A percentile compares a stretch with the other conserved stretches of the same genome.
Evolutionary conservation across 2,797 vertebrate genomes (phyloP).

Genomic region (Pangasius larnaudii): DNA sequence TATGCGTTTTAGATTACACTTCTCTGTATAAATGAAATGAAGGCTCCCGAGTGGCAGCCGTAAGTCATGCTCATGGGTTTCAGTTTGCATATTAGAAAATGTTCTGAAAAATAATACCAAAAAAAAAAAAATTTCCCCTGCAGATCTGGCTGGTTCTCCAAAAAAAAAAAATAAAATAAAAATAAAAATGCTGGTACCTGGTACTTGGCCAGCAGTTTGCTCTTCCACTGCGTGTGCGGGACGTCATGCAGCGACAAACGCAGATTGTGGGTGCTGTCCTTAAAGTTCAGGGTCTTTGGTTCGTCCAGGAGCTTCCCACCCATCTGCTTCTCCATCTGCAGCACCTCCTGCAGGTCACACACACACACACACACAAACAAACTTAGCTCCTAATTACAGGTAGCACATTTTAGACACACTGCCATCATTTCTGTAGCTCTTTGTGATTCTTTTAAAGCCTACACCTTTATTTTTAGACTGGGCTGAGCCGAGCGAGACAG

Average conservation of each 20-base stretch:
- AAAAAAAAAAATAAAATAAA: too few relatives aligned
- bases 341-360: constrained; percentile 82
- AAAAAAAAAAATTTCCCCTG: background rate
- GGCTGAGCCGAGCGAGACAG: background rate
- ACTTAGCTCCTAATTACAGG: constrained; percentile 13
- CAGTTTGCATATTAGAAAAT: background rate
- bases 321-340: constrained; percentile 96
- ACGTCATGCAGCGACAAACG: constrained; percentile 96
- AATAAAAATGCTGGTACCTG: constrained; percentile 72
- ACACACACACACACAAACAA: constrained; percentile 11
- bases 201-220: constrained; percentile 94
- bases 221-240: constrained; percentile 93
- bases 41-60: background rate
- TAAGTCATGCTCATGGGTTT: background rate
- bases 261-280: constrained; percentile 96
- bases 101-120: background rate
- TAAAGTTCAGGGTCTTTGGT: constrained; percentile 95
- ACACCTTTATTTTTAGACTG: background rate
- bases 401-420: background rate
- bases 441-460: background rate
- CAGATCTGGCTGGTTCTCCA: background rate
- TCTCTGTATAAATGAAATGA: background rate
- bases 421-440: background rate
- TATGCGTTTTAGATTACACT: background rate
- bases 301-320: constrained; percentile 96